Percentiles rank a stretch among this genome's conserved stretches.
These are phyloP conservation scores for Spinus pinus DNA, from an alignment of 2,797 vertebrate species.

Conservation along the genomic window DNA sequence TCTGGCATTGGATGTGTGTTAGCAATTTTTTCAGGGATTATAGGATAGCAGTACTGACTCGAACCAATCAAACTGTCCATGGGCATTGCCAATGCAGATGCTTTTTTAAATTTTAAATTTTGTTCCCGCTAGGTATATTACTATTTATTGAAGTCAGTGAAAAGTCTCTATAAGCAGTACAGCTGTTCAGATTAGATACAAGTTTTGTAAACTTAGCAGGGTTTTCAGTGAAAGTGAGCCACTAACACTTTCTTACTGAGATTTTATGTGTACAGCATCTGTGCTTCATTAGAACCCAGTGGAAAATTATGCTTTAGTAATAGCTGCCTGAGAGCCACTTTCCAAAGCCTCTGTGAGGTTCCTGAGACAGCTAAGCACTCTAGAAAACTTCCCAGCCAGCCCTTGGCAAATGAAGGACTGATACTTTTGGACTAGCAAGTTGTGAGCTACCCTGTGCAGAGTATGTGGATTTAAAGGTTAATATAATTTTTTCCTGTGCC, in stretches of 20 bases:
- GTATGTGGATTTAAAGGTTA: not conserved
- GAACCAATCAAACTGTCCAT: not conserved
- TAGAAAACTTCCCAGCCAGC: not conserved
- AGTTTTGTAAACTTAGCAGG: not conserved
- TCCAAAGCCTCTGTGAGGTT: not conserved
- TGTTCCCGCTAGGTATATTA: not conserved
- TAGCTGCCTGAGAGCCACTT: not conserved
- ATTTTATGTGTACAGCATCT: not conserved
- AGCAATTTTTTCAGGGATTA: not conserved
- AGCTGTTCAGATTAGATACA: not conserved
- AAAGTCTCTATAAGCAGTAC: not conserved
- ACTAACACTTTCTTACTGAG: not conserved
- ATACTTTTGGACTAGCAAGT: not conserved
- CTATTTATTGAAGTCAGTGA: not conserved
- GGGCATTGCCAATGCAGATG: not conserved
- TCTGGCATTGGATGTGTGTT: not conserved
- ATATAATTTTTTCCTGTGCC: not conserved
- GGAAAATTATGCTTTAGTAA: not conserved
- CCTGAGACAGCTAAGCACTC: not conserved
- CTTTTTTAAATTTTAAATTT: not conserved
- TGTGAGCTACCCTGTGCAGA: not conserved
- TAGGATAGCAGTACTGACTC: not conserved
- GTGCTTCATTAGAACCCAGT: not conserved
- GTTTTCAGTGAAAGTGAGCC: not conserved
- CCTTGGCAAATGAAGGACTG: not conserved